Base-by-base conservation (phyloP, 2,888 invertebrate species). In the Morpho deidamia region DNA sequence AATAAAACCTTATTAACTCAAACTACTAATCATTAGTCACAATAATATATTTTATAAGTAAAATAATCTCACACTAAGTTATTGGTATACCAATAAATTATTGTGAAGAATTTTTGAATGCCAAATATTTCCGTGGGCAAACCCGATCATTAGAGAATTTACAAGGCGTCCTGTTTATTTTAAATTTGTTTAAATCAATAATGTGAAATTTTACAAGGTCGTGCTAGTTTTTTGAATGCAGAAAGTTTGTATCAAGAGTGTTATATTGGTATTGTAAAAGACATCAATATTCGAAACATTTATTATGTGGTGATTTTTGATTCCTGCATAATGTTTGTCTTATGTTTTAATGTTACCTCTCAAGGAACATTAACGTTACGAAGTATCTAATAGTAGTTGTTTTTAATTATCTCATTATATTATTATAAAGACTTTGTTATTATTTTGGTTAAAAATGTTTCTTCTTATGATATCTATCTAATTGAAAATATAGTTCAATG, bases 141-240 rank as follows among this genome's bases (percentile, higher is more conserved):
- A 56, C 48, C 68, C 67, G 49, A 55, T 53, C 61, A 61, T 67
- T 67, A 61, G 59, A 40, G 54, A 58, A 59, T 55, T 45, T 50
- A 48, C 52, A 44, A 48, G 44, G 39, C 8, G 11, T 44, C 58
- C 51, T 56, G 53, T 58, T 57, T 61, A 64, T 58, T 48, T 51
- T 65, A 63, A 66, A 64, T 51, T 60, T 49, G 47, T 11, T 42
- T 58, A 63, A 58, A 69, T 65, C 62, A 62, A 65, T 67, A 59
- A 67, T 61, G 61, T 63, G 62, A 65, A 64, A 64, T 57, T 62
- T 56, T 62, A 63, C 64, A 64, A 71, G 65, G 64, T 57, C 64
- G 53, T 50, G 51, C 58, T 45, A 61, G 56, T 59, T 57, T 61
- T 58, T 52, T 33, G 54, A 52, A 59, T 62, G 59, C 55, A 60